A percentile compares a stretch with the other conserved stretches of the same genome.
Evolutionary conservation across 2,113 vertebrate species (phyloP).

Genomic region (Noturus placidus): DNA sequence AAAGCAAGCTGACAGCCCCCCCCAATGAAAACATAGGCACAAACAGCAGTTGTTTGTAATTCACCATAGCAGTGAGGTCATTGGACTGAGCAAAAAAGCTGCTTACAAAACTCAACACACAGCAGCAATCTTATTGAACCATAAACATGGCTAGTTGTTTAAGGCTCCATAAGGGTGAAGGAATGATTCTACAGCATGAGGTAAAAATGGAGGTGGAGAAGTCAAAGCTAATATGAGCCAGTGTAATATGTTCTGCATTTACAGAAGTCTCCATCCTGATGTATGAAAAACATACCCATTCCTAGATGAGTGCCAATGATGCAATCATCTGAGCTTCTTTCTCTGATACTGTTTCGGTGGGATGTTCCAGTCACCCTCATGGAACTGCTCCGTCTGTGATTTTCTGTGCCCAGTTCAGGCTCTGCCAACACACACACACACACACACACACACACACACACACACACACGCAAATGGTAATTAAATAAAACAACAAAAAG

Average conservation of each 20-base stretch:
- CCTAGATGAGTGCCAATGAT: slow-evolving; percentile 81
- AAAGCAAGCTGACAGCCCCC: slow-evolving; percentile 39
- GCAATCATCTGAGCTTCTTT: slow-evolving; percentile 78
- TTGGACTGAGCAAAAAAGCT: slow-evolving; percentile 16
- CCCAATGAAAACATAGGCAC: slow-evolving; percentile 9
- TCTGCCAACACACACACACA: slow-evolving; percentile 62
- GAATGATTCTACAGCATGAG: slow-evolving; percentile 30
- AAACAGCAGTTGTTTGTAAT: slow-evolving; percentile 10
- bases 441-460: slow-evolving; percentile 28
- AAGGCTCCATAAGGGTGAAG: slow-evolving; percentile 32
- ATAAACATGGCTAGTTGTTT: slow-evolving; percentile 49
- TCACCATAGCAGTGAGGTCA: background rate
- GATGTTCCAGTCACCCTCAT: slow-evolving; percentile 79
- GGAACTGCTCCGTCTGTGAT: slow-evolving; percentile 81
- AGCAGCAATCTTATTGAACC: slow-evolving; percentile 46
- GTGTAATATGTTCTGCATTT: background rate
- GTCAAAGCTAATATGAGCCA: background rate
- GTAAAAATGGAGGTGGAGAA: slow-evolving; percentile 26
- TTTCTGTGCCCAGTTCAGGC: slow-evolving; percentile 69
- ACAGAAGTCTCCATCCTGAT: slow-evolving; percentile 6
- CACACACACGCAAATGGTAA: slow-evolving; percentile 34
- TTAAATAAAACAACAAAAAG: slow-evolving; percentile 10
- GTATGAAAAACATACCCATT: slow-evolving; percentile 68
- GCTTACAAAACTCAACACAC: slow-evolving; percentile 17
- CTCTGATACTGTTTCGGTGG: slow-evolving; percentile 72